These are phyloP conservation scores for Laticauda colubrina DNA, from an alignment of 2,113 vertebrate species.

Conservation along the genomic window DNA sequence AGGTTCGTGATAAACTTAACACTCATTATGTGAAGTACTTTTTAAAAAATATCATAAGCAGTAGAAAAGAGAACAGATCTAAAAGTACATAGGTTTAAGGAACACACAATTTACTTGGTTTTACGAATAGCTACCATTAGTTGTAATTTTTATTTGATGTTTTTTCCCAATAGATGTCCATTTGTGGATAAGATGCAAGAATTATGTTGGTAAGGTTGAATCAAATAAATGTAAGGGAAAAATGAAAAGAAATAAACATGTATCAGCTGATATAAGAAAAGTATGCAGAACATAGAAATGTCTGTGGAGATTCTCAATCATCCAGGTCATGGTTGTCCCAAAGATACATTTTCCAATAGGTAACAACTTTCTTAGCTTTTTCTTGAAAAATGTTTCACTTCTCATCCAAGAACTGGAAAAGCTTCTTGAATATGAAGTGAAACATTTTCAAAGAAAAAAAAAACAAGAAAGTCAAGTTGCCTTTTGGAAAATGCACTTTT, in stretches of 20 bases:
- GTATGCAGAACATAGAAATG: not conserved
- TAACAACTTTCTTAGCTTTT: not conserved
- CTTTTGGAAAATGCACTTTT: not conserved
- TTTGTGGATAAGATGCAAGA: not conserved
- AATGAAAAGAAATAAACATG: not conserved
- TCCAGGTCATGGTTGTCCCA: no score
- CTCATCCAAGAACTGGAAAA: not conserved
- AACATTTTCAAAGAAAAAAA: not conserved
- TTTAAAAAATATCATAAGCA: not conserved
- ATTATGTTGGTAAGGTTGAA: not conserved
- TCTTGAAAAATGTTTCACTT: not conserved
- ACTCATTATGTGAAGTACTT: not conserved
- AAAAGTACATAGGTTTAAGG: not conserved
- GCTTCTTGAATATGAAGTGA: not conserved
- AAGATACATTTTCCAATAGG: not conserved
- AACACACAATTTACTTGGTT: not conserved
- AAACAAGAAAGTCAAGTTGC: not conserved
- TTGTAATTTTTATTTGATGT: not conserved
- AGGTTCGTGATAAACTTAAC: not conserved
- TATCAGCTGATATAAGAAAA: not conserved
- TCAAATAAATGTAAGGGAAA: not conserved
- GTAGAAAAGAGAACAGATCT: not conserved
- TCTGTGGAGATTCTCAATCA: not conserved
- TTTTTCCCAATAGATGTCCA: not conserved
- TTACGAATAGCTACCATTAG: not conserved